Percentiles rank a stretch among this genome's conserved stretches.
Conservation (phyloP, 2,113 vertebrate species). For the Plestiodon gilberti region DNA sequence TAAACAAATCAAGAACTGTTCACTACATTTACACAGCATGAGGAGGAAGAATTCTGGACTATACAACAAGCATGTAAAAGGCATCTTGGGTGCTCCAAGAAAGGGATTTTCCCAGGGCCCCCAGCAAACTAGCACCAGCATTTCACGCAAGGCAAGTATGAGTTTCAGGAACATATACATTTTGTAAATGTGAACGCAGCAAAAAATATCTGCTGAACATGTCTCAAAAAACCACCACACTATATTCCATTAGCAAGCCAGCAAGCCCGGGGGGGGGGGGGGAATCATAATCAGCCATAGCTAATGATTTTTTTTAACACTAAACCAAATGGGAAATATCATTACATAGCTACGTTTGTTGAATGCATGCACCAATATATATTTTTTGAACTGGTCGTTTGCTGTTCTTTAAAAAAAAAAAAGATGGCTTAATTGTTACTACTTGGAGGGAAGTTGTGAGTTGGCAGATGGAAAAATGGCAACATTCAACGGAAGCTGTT, state of each 20-base stretch:
- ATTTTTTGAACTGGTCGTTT: too few species aligned
- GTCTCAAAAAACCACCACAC: background rate
- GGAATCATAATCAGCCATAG: background rate
- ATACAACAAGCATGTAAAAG: too few species aligned
- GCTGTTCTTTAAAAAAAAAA: too few species aligned
- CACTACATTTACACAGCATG: background rate
- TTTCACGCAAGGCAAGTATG: too few species aligned
- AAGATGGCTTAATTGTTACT: background rate
- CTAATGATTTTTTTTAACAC: background rate
- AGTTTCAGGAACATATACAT: too few species aligned
- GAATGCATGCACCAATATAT: too few species aligned
- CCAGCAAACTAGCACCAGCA: too few species aligned
- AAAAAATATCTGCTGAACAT: background rate
- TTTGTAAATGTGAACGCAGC: too few species aligned
- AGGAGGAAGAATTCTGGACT: background rate
- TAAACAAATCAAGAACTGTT: background rate
- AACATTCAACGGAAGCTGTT: conserved; percentile 1
- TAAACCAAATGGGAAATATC: background rate
- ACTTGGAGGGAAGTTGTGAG: background rate
- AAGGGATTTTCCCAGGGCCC: too few species aligned
- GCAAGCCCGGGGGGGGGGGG: too few species aligned
- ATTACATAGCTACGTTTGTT: too few species aligned
- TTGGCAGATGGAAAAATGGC: background rate
- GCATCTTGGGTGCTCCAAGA: too few species aligned
- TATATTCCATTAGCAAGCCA: background rate